Base-by-base conservation (phyloP, 1,140 invertebrate genomes). In the Spodoptera litura region DNA sequence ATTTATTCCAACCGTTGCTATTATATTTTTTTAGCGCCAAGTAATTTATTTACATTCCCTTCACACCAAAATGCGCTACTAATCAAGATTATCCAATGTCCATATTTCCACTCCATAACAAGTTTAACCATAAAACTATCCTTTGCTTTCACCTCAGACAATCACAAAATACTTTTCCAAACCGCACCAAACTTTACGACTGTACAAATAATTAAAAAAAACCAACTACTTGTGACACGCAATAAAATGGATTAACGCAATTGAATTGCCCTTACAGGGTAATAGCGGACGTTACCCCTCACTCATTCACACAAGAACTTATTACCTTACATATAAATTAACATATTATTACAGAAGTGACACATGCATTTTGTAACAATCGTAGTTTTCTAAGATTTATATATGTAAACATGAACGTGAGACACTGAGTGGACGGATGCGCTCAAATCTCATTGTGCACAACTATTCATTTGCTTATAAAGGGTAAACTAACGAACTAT, bases 311-410 rank as follows among this genome's bases (percentile, higher is more conserved):
- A 87, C 86, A 89, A 80, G 85, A 90, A 91, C 88, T 91, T 92
- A 93, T 91, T 90, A 90, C 86, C 92, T 93, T 92, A 91, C 92
- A 93, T 92, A 90, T 88, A 91, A 93, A 93, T 93, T 93, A 93
- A 92, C 91, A 93, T 93, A 92, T 92, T 91, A 91, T 89, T 85
- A 81, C 83, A 8, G 84, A 88, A 86, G 89, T 86, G 89, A 89
- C 85, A 85, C 85, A 82, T 55, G 78, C 84, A 85, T 87, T 88
- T 89, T 91, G 86, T 91, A 82, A 80, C 85, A 81, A 86, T 90
- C 88, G 87, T 92, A 77, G 75, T 84, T 61, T 80, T 81, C 83
- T 82, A 88, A 91, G 91, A 93, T 93, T 93, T 93, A 93, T 93
- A 85, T 87, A 87, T 88, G 86, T 89, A 89, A 87, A 90, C 90